phyloP scores from a whole-genome alignment of 2,888 invertebrate genomes.

The Erannis defoliaria region DNA sequence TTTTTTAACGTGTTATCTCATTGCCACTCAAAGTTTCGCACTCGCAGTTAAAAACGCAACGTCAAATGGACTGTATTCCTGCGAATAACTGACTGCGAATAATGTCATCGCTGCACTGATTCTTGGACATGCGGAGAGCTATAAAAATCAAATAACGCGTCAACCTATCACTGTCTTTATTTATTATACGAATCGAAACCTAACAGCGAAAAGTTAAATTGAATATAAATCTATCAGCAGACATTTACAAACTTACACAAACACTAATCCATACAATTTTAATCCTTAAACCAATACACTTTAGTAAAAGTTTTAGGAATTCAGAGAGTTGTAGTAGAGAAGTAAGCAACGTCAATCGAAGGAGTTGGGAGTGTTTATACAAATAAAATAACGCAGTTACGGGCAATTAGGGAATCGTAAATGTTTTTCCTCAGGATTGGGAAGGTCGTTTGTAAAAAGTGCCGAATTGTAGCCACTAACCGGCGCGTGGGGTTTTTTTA shows the following conservation, averaged over 20 bases:
- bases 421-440: constrained; percentile 45
- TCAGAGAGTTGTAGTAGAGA: constrained; percentile 24
- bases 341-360: constrained; percentile 56
- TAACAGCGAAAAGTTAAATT: constrained; percentile 46
- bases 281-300: constrained; percentile 1
- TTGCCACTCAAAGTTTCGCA: no score
- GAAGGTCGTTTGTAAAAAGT: constrained; percentile 41
- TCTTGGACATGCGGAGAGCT: no score
- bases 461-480: constrained; percentile 33
- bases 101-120: no score
- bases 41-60: no score
- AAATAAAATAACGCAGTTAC: constrained; percentile 61
- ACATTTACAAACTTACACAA: constrained; percentile 23
- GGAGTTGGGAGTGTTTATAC: constrained; percentile 61
- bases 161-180: constrained; percentile 36
- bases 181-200: constrained; percentile 42
- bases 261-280: constrained; percentile 8
- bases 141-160: constrained; percentile 35
- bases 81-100: no score
- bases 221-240: constrained; percentile 45
- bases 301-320: neutral
- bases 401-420: constrained; percentile 58
- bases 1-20: no score
- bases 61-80: no score
- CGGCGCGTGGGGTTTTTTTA: constrained; percentile 40